Evolutionary conservation across 2,797 vertebrate species (phyloP).

Genomic region (Falco rusticolus): DNA sequence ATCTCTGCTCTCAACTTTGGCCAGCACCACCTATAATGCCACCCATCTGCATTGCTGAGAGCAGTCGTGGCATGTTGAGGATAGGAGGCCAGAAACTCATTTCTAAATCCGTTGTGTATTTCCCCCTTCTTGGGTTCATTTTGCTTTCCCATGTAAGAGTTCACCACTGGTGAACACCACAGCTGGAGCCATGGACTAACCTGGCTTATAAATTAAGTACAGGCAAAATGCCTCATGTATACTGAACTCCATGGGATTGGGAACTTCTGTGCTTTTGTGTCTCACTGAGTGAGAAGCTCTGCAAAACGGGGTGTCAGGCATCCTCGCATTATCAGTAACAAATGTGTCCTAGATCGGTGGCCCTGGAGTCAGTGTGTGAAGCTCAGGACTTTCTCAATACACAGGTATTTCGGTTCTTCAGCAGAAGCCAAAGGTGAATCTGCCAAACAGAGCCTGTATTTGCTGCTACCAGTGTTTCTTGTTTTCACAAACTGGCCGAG

Average conservation of each 20-base stretch:
- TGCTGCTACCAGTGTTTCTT: not conserved
- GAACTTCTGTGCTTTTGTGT: accelerated
- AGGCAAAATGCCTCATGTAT: not conserved
- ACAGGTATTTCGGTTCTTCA: not conserved
- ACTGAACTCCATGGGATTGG: not conserved
- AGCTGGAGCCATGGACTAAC: not conserved
- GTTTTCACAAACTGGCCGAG: not conserved
- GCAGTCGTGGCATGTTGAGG: accelerated
- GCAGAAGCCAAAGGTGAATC: not conserved
- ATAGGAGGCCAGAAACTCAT: not conserved
- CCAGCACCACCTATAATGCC: not conserved
- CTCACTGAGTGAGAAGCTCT: not conserved
- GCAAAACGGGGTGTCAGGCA: not conserved
- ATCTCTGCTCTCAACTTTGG: not conserved
- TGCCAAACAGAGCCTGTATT: not conserved
- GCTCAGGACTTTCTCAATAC: not conserved
- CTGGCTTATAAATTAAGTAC: not conserved
- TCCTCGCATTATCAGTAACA: too few relatives aligned
- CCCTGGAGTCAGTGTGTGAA: accelerated
- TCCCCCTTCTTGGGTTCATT: not conserved
- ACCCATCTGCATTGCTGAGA: not conserved
- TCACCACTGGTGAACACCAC: too few relatives aligned
- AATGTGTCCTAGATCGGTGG: accelerated
- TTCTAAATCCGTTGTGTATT: not conserved
- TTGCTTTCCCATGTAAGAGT: not conserved